Percentiles rank a stretch among this genome's conserved stretches.
Evolutionary conservation across 2,888 invertebrate genomes (phyloP).

Genomic region (Sarcophaga rosellei): DNA sequence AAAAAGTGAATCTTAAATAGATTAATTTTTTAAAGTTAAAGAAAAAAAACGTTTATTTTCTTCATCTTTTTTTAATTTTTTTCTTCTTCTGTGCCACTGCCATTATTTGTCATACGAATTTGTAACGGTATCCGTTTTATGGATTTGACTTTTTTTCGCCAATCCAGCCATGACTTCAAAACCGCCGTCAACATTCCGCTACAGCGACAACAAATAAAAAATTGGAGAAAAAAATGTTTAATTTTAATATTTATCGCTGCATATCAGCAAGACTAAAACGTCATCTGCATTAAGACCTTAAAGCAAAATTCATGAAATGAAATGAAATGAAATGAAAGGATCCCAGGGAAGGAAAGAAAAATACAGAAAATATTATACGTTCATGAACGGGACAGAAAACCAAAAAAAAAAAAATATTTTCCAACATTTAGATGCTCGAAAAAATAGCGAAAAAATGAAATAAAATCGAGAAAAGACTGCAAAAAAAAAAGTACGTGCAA

Average conservation of each 20-base stretch:
- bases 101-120: slow-evolving; percentile 51
- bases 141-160: slow-evolving; percentile 37
- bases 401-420: slow-evolving; percentile 34
- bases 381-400: slow-evolving; percentile 16
- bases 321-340: slow-evolving; percentile 47
- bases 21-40: not conserved
- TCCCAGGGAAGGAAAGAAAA: slow-evolving; percentile 29
- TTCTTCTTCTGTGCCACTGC: not conserved
- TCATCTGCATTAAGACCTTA: slow-evolving; percentile 62
- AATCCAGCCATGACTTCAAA: not conserved
- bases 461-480: not conserved
- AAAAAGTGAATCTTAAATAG: slow-evolving; percentile 28
- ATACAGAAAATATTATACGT: not conserved
- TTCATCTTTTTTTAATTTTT: not conserved
- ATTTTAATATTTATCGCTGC: slow-evolving; percentile 59
- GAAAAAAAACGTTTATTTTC: not conserved
- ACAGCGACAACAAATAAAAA: slow-evolving; percentile 1
- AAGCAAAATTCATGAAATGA: slow-evolving; percentile 57
- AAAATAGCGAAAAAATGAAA: not conserved
- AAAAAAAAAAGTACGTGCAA: slow-evolving; percentile 12
- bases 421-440: slow-evolving; percentile 16
- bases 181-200: not conserved
- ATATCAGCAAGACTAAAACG: slow-evolving; percentile 55
- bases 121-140: slow-evolving; percentile 47
- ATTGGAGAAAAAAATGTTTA: slow-evolving; percentile 14